phyloP scores from a whole-genome alignment of 2,113 vertebrate genomes.

The Dasypus novemcinctus region DNA sequence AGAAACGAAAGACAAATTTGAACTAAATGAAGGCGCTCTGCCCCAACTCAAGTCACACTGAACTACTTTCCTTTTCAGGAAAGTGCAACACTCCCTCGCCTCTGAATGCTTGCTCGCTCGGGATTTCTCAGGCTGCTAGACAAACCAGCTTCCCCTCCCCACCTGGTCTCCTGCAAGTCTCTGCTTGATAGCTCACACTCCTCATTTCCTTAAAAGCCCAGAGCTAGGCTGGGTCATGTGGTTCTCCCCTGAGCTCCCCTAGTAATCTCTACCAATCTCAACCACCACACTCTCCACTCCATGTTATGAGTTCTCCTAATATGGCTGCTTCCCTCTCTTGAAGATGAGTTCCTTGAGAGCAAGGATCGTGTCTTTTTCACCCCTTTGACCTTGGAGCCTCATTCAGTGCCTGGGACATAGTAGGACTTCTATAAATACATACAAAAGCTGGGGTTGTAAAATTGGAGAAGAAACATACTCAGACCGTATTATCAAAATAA shows the following conservation, averaged over 20 bases:
- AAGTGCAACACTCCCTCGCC: background rate
- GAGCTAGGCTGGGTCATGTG: rapidly evolving
- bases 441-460: background rate
- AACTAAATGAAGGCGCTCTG: background rate
- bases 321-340: background rate
- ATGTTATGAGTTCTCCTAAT: background rate
- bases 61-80: background rate
- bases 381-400: background rate
- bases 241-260: background rate
- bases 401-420: background rate
- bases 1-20: background rate
- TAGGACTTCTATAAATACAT: background rate
- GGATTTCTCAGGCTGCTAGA: background rate
- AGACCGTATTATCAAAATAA: background rate
- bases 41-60: background rate
- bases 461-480: background rate
- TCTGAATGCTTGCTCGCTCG: background rate
- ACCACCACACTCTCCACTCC: no score
- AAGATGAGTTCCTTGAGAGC: background rate
- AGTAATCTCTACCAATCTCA: no score
- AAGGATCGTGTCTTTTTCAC: background rate
- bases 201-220: background rate
- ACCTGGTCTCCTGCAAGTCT: background rate
- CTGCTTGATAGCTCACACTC: background rate
- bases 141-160: background rate